Conservation (phyloP, 2,888 invertebrate genomes). For the Philaethria dido region DNA sequence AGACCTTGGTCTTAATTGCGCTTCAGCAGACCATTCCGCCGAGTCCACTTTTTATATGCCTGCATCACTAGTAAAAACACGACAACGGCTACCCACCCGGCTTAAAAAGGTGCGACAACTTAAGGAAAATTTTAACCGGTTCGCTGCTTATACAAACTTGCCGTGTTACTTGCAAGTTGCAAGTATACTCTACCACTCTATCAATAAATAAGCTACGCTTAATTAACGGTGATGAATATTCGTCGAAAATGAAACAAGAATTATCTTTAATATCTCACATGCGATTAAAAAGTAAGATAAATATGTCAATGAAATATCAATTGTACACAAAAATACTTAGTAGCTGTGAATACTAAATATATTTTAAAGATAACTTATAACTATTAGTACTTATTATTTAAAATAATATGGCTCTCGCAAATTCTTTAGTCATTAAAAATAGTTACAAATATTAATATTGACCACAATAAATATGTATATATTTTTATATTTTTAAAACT, state of each 20-base stretch:
- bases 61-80: constrained; percentile 82
- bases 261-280: background rate
- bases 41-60: constrained; percentile 81
- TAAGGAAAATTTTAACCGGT: constrained; percentile 60
- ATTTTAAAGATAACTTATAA: background rate
- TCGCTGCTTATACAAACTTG: constrained; percentile 59
- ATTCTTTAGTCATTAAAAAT: background rate
- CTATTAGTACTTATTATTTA: background rate
- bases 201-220: constrained; percentile 63
- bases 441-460: background rate
- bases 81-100: constrained; percentile 69
- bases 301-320: background rate
- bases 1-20: constrained; percentile 85
- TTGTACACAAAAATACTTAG: constrained; percentile 18
- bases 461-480: too few species aligned
- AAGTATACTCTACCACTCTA: constrained; percentile 58
- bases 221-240: constrained; percentile 23
- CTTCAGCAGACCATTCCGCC: constrained; percentile 79
- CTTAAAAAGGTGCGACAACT: constrained; percentile 67
- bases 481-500: too few species aligned
- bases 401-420: background rate
- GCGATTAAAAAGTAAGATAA: background rate
- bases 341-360: background rate
- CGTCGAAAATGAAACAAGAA: background rate
- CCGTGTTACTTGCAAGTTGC: constrained; percentile 57